phyloP scores from a whole-genome alignment of 2,113 vertebrate genomes.

The Podiceps cristatus region DNA sequence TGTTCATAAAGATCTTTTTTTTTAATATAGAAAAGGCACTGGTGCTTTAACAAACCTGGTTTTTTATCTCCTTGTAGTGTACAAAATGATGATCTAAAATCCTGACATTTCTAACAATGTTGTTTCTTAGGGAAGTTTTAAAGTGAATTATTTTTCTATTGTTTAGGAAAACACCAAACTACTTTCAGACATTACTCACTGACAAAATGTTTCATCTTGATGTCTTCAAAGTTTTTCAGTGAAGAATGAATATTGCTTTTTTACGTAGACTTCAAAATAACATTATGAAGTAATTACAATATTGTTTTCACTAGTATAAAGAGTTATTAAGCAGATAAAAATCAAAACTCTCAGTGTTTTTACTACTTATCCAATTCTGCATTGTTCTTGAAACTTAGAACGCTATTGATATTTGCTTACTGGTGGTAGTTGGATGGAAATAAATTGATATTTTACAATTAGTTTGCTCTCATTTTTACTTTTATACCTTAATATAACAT shows the following conservation, averaged over 20 bases:
- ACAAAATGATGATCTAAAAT: neutral
- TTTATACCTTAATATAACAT: neutral
- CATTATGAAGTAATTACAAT: neutral
- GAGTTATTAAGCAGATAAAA: neutral
- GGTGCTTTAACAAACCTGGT: neutral
- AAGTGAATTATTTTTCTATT: neutral
- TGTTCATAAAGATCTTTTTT: neutral
- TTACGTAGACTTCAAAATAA: neutral
- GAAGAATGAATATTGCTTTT: neutral
- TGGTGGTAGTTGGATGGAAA: neutral
- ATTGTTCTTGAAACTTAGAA: neutral
- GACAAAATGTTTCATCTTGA: neutral
- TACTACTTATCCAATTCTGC: neutral
- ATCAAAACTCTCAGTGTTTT: neutral
- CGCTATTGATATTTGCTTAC: fast-evolving
- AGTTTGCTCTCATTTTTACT: neutral
- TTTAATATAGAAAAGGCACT: neutral
- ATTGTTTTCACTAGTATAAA: neutral
- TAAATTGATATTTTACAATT: neutral
- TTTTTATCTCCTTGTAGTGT: neutral
- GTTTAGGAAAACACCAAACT: neutral
- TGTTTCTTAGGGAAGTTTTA: neutral
- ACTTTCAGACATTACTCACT: neutral
- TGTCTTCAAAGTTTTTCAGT: neutral
- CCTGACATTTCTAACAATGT: neutral